phyloP scores from a whole-genome alignment of 2,888 invertebrate species.

The Ormia ochracea region DNA sequence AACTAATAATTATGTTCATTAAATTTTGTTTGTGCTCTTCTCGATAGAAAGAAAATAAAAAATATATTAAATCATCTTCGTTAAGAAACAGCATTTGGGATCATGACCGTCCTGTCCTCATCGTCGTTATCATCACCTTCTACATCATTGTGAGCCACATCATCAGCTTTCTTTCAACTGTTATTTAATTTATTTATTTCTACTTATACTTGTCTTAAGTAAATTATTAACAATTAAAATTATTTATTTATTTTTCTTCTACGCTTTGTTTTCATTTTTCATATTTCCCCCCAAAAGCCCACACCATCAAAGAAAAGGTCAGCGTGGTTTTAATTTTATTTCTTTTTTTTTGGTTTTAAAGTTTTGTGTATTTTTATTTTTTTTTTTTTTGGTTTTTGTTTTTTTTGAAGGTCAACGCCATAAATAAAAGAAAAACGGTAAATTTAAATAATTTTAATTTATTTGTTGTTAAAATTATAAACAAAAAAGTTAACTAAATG shows the following conservation, averaged over 20 bases:
- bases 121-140: background rate
- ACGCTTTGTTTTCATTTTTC: background rate
- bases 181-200: conserved; percentile 6
- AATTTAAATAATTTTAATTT: conserved; percentile 5
- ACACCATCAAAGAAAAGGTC: conserved; percentile 36
- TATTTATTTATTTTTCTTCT: conserved; percentile 21
- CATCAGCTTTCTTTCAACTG: background rate
- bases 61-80: conserved; percentile 8
- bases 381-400: conserved; percentile 4
- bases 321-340: background rate
- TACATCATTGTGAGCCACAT: background rate
- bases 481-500: too few species aligned
- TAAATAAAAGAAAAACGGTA: background rate
- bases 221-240: conserved; percentile 48
- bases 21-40: background rate
- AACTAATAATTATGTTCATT: background rate
- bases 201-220: conserved; percentile 13
- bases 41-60: background rate
- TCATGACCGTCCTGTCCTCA: background rate
- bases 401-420: conserved; percentile 40
- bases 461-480: too few species aligned
- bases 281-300: background rate
- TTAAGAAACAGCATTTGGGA: conserved; percentile 7
- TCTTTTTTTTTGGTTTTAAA: background rate
- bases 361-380: background rate